Percentiles rank a stretch among this genome's conserved stretches.
Conservation (phyloP, 2,888 invertebrate genomes). For the Heliothis peltigera region DNA sequence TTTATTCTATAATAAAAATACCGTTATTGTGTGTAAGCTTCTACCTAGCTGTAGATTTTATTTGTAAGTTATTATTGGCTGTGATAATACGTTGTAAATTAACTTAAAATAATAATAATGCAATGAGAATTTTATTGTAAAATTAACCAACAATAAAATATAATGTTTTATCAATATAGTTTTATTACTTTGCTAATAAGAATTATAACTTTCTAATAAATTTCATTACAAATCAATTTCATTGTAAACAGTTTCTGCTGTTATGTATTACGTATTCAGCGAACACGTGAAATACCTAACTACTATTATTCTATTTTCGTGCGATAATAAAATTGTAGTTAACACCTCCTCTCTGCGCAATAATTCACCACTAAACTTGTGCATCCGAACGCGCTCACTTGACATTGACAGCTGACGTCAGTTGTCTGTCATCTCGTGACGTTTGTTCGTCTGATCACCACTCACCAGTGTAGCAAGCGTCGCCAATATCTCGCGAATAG, state of each 20-base stretch:
- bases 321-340: not conserved
- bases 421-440: slow-evolving; percentile 43
- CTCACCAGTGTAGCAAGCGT: slow-evolving; percentile 11
- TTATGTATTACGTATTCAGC: not conserved
- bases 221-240: slow-evolving; percentile 3
- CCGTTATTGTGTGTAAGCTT: no score
- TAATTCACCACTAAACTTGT: not conserved
- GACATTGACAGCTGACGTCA: slow-evolving; percentile 56
- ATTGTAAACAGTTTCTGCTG: slow-evolving; percentile 7
- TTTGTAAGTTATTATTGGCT: not conserved
- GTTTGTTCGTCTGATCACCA: slow-evolving; percentile 47
- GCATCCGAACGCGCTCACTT: slow-evolving; percentile 39
- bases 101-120: not conserved
- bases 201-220: not conserved
- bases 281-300: slow-evolving; percentile 1
- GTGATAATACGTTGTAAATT: not conserved
- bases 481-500: slow-evolving; percentile 31
- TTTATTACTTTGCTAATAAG: not conserved
- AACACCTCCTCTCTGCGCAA: not conserved
- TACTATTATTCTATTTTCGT: not conserved
- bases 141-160: not conserved
- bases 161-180: not conserved
- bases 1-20: not conserved
- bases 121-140: not conserved
- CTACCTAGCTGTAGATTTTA: not conserved